Percentiles rank a stretch among this genome's conserved stretches.
Conservation (phyloP, 2,888 invertebrate species). For the Sicus ferrugineus region DNA sequence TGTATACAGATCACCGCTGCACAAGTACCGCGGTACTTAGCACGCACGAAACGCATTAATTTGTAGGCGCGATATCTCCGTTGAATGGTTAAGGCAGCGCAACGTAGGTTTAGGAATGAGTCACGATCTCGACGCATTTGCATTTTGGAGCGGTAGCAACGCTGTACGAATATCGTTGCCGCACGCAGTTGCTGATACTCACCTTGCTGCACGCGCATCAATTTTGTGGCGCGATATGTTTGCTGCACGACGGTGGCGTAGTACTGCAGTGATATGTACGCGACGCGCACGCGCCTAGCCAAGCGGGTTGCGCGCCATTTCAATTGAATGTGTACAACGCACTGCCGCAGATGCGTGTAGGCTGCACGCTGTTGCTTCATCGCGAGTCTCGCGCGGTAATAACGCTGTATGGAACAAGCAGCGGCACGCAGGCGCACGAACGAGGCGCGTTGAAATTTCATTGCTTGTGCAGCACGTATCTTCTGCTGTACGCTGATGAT, state of each 20-base stretch:
- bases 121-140: constrained; percentile 45
- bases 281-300: constrained; percentile 47
- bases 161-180: constrained; percentile 56
- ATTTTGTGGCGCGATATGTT: constrained; percentile 49
- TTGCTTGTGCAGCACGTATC: constrained; percentile 32
- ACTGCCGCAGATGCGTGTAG: constrained; percentile 46
- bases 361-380: constrained; percentile 51
- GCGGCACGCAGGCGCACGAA: constrained; percentile 20
- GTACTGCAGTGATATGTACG: constrained; percentile 51
- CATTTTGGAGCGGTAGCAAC: constrained; percentile 53
- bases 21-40: constrained; percentile 52
- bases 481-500: constrained; percentile 52
- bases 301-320: constrained; percentile 58
- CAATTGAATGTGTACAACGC: constrained; percentile 52
- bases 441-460: neutral
- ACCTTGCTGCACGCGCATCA: constrained; percentile 50
- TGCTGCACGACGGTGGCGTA: constrained; percentile 53
- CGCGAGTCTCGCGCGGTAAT: constrained; percentile 46
- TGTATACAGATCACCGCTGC: constrained; percentile 60
- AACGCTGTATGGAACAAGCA: constrained; percentile 45
- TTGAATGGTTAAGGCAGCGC: constrained; percentile 56
- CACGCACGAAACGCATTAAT: constrained; percentile 54
- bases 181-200: constrained; percentile 44
- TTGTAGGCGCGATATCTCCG: constrained; percentile 50
- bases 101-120: constrained; percentile 49